Base-by-base conservation (phyloP, 2,797 vertebrate genomes). In the Hephaestus fuliginosus region DNA sequence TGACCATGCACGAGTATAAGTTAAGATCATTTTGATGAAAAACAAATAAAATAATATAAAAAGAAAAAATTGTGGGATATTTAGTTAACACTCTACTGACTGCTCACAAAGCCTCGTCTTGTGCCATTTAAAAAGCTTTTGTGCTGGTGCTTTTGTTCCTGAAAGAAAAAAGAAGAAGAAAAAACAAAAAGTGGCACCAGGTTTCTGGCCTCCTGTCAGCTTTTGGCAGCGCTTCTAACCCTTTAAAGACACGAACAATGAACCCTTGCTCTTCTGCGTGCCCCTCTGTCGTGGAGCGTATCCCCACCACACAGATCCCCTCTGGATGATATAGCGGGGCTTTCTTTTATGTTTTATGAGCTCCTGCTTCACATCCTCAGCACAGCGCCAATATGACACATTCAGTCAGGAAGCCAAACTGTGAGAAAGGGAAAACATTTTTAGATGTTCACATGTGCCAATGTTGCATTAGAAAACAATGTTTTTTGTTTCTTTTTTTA, bases 181-280 rank as follows among this genome's bases (percentile, higher is more conserved):
- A 28, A n/a, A 20, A 65, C 15, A 43, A 20, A 62, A 63, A 12
- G 2, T 60, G 63, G 55, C 63, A 17, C 18, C 56, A 18, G 70
- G 57, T 61, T 56, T 76, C n/a, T 78, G 74, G 72, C 67, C 60
- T 80, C 41, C 68, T 88, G 85, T 80, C 86, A 85, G 33, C 49
- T 14, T 65, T 28, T 80, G 78, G 79, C 90, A 81, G 81, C 52
- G 11, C 18, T 2, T n/a, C 44, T 51, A 51, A 80, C 63, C 70
- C 78, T 88, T 88, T 80, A 70, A 88, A 80, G 76, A 66, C 61
- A 22, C 3, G 44, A 85, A 86, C 70, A 83, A 66, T 82, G 64
- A 78, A 73, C 85, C 60, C 55, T 41, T 60, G 74, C 75, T 76
- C 75, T 82, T 62, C 17, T 63, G 44, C 55, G 55, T n/a, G 74